Conservation (phyloP, 2,888 invertebrate species). For the Meganola albula region DNA sequence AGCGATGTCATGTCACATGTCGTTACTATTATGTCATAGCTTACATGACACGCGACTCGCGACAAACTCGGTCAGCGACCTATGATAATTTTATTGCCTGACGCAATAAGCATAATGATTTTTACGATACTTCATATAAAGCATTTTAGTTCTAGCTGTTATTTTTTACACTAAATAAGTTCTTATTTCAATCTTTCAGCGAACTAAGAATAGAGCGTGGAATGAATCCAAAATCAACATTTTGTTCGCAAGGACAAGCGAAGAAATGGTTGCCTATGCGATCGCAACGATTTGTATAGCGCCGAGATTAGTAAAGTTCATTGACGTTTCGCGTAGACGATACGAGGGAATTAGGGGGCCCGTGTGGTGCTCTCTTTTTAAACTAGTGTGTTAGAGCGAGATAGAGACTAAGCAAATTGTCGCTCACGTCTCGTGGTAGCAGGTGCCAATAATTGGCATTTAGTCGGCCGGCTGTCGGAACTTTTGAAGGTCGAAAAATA, state of each 20-base stretch:
- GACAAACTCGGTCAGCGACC: conserved; percentile 42
- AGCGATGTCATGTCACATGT: conserved; percentile 24
- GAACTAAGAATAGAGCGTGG: conserved; percentile 37
- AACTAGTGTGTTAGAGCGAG: conserved; percentile 33
- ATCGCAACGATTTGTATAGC: conserved; percentile 50
- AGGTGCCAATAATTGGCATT: conserved; percentile 67
- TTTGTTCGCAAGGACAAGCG: conserved; percentile 41
- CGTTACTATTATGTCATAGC: conserved; percentile 39
- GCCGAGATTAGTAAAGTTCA: conserved; percentile 64
- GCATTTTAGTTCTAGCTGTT: too few relatives aligned
- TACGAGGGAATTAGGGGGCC: conserved; percentile 43
- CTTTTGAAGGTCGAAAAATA: conserved; percentile 73
- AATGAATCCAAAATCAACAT: conserved; percentile 45
- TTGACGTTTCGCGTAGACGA: conserved; percentile 64
- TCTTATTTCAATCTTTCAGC: conserved; percentile 38
- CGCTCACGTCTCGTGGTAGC: conserved; percentile 58
- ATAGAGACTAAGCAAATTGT: conserved; percentile 54
- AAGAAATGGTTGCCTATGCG: too few relatives aligned
- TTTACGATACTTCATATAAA: conserved; percentile 26
- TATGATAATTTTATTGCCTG: conserved; percentile 36
- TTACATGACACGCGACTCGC: conserved; percentile 32
- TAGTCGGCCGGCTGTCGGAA: conserved; percentile 57
- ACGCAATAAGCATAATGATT: conserved; percentile 35
- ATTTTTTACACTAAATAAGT: too few relatives aligned
- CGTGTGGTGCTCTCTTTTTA: conserved; percentile 29